These are phyloP conservation scores for Salvelinus fontinalis DNA, from an alignment of 2,113 vertebrate genomes.

Conservation along the genomic window DNA sequence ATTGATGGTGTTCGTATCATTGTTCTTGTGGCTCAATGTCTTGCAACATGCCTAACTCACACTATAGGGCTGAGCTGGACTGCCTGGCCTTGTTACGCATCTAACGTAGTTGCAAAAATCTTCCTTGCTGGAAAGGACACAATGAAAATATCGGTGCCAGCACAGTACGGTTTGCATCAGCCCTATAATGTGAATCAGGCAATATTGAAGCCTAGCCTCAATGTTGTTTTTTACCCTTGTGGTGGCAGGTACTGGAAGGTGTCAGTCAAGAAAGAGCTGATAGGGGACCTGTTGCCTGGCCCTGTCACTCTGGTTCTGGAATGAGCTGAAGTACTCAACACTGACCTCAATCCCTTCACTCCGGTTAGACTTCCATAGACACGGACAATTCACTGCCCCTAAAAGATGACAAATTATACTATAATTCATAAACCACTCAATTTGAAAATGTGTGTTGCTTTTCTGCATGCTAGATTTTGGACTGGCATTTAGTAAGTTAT, in stretches of 20 bases:
- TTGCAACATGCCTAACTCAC: no score
- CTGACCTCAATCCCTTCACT: conserved; percentile 90
- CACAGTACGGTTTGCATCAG: no score
- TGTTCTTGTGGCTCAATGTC: no score
- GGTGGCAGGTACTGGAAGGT: conserved; percentile 84
- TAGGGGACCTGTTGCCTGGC: conserved; percentile 87
- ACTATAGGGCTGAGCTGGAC: no score
- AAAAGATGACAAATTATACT: background rate
- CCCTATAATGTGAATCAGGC: no score
- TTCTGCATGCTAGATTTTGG: background rate
- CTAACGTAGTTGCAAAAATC: no score
- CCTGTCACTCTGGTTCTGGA: conserved; percentile 91
- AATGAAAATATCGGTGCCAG: no score
- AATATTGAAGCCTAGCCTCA: no score
- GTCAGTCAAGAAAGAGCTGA: conserved; percentile 76
- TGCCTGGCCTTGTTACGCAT: no score
- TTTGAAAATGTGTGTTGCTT: background rate
- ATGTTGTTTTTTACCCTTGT: background rate
- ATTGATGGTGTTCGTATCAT: background rate
- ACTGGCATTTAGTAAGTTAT: background rate
- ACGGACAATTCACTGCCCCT: background rate
- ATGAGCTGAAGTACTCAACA: conserved; percentile 80
- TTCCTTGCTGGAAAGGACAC: no score
- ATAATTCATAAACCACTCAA: no score
- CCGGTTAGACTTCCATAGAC: conserved; percentile 64